phyloP scores from a whole-genome alignment of 2,113 vertebrate species.

The Leucosticte australis region DNA sequence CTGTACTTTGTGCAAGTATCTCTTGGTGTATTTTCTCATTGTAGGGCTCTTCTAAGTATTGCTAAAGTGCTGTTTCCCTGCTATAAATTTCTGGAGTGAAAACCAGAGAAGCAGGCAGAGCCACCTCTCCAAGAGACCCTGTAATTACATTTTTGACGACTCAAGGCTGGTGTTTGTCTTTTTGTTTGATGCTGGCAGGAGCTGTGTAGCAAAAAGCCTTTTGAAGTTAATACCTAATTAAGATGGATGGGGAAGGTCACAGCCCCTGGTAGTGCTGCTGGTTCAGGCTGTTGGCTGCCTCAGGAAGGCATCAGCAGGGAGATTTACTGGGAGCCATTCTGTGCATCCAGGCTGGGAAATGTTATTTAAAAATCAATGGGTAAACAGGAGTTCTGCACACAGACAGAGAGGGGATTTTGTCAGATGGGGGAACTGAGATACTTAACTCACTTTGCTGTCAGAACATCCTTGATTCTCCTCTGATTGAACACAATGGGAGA shows the following conservation, averaged over 20 bases:
- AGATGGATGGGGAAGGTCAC: constrained; percentile 49
- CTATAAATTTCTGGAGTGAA: constrained; percentile 44
- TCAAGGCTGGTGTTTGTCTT: constrained; percentile 67
- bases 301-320: constrained; percentile 13
- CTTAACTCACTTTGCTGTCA: background rate
- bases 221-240: constrained; percentile 63
- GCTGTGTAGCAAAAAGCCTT: constrained; percentile 5
- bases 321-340: constrained; percentile 18
- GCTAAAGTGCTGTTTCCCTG: constrained; percentile 1
- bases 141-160: constrained; percentile 65
- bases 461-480: background rate
- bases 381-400: background rate
- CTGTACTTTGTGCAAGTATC: background rate
- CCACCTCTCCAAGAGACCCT: constrained; percentile 47
- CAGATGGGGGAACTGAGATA: background rate
- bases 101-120: background rate
- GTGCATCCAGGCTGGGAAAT: background rate
- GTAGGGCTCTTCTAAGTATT: background rate
- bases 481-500: background rate
- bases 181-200: constrained; percentile 54
- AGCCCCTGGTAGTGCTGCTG: background rate
- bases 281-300: background rate
- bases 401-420: background rate
- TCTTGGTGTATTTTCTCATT: background rate
- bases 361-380: constrained; percentile 59